phyloP scores from a whole-genome alignment of 2,113 vertebrate species.

The Anguilla rostrata region DNA sequence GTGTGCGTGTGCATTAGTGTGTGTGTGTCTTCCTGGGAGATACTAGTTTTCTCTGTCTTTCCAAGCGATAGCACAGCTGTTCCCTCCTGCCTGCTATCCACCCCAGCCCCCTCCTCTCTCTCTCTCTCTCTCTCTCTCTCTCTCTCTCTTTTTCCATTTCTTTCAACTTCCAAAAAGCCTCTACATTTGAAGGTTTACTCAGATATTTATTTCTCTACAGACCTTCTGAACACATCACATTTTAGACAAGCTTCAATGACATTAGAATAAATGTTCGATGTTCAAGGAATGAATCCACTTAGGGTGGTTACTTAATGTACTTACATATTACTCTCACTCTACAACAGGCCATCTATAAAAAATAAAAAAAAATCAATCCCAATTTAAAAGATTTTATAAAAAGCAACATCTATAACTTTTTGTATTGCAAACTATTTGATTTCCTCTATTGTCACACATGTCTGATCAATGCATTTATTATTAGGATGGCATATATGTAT shows the following conservation, averaged over 20 bases:
- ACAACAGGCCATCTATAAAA: background rate
- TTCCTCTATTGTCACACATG: background rate
- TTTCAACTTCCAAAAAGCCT: background rate
- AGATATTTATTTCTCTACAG: constrained; percentile 36
- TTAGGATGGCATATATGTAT: background rate
- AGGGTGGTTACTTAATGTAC: constrained; percentile 13
- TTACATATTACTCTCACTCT: background rate
- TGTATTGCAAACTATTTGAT: background rate
- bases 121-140: constrained; percentile 35
- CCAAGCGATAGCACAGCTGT: constrained; percentile 56
- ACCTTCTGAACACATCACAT: background rate
- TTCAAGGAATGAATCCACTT: background rate
- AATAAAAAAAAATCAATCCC: background rate
- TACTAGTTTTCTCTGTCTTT: constrained; percentile 48
- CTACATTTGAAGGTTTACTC: background rate
- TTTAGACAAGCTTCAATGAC: constrained; percentile 10
- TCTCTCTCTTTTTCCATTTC: background rate
- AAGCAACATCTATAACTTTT: background rate
- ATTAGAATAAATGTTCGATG: background rate
- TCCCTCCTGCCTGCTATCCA: background rate
- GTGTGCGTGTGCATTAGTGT: constrained; percentile 18
- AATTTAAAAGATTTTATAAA: background rate
- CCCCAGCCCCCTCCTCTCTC: constrained; percentile 38
- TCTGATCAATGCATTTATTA: background rate
- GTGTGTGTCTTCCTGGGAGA: constrained; percentile 47